phyloP scores from a whole-genome alignment of 92 coral and sea anemone species.

The Palythoa grandis region DNA sequence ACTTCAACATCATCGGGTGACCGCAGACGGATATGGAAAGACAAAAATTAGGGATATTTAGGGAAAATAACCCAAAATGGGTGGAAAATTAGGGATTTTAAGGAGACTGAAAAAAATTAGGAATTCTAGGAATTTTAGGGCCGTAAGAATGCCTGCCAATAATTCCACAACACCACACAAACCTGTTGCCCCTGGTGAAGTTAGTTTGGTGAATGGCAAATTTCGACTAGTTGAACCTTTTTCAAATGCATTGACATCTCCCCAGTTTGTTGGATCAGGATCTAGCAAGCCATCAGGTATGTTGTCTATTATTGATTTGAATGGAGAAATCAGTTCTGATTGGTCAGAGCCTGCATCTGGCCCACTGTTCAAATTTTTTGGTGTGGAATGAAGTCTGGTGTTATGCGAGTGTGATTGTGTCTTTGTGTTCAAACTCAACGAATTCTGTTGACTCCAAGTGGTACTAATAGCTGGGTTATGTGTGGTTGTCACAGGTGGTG shows the following conservation, averaged over 20 bases:
- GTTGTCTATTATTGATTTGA: conserved; percentile 76
- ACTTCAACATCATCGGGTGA: no score
- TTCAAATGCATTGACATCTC: conserved; percentile 84
- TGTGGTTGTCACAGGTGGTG: neutral
- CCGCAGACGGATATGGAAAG: no score
- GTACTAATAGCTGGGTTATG: conserved; percentile 2
- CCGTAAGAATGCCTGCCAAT: no score
- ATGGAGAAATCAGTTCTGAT: conserved; percentile 80
- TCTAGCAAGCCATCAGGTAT: conserved; percentile 75
- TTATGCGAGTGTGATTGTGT: conserved; percentile 21
- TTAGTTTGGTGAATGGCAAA: conserved; percentile 65
- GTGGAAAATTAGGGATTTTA: no score
- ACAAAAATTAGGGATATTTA: no score
- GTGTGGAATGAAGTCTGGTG: conserved; percentile 40
- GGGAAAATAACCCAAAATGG: no score
- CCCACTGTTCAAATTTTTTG: conserved; percentile 23
- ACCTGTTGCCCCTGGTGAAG: conserved; percentile 96
- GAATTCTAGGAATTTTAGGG: no score
- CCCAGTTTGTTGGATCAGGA: conserved; percentile 90
- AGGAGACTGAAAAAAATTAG: no score
- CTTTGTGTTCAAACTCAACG: conserved; percentile 1
- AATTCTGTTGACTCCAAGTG: conserved; percentile 30
- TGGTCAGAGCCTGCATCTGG: conserved; percentile 16
- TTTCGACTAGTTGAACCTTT: conserved; percentile 66
- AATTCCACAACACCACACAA: neutral